These are phyloP conservation scores for Himantopus leucocephalus DNA, from an alignment of 2,113 vertebrate genomes.

Conservation along the genomic window DNA sequence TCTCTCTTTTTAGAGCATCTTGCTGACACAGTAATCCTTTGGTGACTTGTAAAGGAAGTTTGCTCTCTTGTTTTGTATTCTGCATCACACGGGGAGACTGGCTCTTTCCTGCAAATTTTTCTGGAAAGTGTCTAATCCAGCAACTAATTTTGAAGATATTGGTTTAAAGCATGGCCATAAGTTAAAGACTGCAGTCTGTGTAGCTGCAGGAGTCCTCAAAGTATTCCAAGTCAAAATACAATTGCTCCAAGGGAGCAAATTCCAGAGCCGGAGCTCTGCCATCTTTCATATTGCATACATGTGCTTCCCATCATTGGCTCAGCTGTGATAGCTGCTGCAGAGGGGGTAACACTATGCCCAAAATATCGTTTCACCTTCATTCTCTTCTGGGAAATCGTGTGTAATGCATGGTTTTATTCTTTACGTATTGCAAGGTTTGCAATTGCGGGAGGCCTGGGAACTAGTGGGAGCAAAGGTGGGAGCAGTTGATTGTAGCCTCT, in stretches of 20 bases:
- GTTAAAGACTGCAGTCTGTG: not conserved
- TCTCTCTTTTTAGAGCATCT: not conserved
- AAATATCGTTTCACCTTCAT: not conserved
- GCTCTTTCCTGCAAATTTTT: not conserved
- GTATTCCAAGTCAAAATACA: slow-evolving; percentile 1
- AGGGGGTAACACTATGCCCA: not conserved
- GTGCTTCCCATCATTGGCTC: not conserved
- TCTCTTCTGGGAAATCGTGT: not conserved
- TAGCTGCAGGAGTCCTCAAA: slow-evolving; percentile 8
- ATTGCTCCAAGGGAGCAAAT: not conserved
- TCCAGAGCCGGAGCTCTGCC: not conserved
- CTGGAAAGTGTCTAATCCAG: not conserved
- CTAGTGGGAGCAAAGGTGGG: not conserved
- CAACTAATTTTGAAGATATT: not conserved
- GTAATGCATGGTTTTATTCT: not conserved
- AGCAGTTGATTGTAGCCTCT: not conserved
- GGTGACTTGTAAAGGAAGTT: not conserved
- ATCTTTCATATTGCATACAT: not conserved
- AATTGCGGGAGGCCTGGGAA: not conserved
- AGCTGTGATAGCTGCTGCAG: not conserved
- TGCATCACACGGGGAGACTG: not conserved
- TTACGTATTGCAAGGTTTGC: not conserved
- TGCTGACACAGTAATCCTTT: not conserved
- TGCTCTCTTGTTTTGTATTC: not conserved
- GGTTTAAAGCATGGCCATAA: not conserved